Evolutionary conservation across 1,140 invertebrate genomes (phyloP).

Genomic region (Sminthurinus signatus): DNA sequence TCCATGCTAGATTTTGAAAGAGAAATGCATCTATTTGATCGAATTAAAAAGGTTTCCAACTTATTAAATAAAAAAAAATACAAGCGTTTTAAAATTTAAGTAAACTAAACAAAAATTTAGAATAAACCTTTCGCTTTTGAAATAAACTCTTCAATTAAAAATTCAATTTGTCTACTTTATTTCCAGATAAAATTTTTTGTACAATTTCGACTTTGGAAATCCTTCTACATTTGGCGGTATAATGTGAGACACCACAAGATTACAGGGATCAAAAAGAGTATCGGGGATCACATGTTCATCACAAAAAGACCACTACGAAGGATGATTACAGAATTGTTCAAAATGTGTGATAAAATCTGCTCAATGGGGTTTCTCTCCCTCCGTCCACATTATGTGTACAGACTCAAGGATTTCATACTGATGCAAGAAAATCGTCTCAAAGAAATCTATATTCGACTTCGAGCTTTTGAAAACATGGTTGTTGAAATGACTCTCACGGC

Average conservation of each 20-base stretch:
- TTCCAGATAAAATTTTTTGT: constrained; percentile 63
- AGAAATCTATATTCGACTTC: constrained; percentile 50
- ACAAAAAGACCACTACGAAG: constrained; percentile 62
- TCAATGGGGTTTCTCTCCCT: constrained; percentile 42
- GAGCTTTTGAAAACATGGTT: constrained; percentile 55
- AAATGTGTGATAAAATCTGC: constrained; percentile 56
- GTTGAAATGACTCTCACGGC: constrained; percentile 60
- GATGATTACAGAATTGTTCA: constrained; percentile 60
- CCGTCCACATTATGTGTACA: background rate
- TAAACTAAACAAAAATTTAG: background rate
- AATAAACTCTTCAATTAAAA: background rate
- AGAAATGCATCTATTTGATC: constrained; percentile 35
- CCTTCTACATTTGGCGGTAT: constrained; percentile 71
- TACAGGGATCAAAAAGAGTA: constrained; percentile 50
- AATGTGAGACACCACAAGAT: constrained; percentile 64
- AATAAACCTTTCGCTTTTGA: background rate
- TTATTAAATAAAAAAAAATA: background rate
- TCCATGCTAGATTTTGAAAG: constrained; percentile 25
- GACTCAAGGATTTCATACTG: constrained; percentile 19
- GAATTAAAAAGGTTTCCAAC: constrained; percentile 21
- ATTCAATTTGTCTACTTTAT: background rate
- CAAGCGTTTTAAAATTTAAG: background rate
- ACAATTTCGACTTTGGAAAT: constrained; percentile 70
- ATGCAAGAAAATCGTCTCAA: constrained; percentile 18
- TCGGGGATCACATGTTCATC: constrained; percentile 64